A percentile compares a stretch with the other conserved stretches of the same genome.
Conservation (phyloP, 2,888 invertebrate genomes). For the Drosophila merina region DNA sequence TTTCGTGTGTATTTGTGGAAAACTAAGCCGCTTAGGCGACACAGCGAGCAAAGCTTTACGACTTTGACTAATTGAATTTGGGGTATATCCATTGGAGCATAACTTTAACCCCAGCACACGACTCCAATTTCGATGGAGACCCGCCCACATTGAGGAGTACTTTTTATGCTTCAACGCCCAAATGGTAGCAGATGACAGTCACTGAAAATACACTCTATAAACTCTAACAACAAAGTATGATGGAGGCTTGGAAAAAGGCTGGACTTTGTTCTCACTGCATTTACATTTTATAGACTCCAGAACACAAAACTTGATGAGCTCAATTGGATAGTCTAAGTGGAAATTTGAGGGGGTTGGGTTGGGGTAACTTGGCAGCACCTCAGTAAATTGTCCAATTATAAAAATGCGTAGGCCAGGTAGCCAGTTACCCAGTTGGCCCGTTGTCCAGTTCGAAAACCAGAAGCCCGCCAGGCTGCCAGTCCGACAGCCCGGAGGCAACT, state of each 20-base stretch:
- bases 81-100: constrained; percentile 38
- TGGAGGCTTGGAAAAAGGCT: neutral
- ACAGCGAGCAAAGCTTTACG: constrained; percentile 24
- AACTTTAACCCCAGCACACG: constrained; percentile 57
- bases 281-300: constrained; percentile 24
- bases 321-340: constrained; percentile 20
- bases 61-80: constrained; percentile 56
- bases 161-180: constrained; percentile 61
- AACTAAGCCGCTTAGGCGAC: constrained; percentile 61
- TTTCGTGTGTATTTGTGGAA: constrained; percentile 14
- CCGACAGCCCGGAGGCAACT: constrained; percentile 24
- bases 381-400: constrained; percentile 71
- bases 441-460: constrained; percentile 13
- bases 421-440: constrained; percentile 54
- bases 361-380: constrained; percentile 39
- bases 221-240: no score
- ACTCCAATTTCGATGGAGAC: constrained; percentile 42
- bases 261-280: neutral
- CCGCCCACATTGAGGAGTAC: constrained; percentile 17
- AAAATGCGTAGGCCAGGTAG: constrained; percentile 59
- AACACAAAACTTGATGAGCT: constrained; percentile 56
- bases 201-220: no score
- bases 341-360: constrained; percentile 4
- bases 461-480: constrained; percentile 11
- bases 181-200: constrained; percentile 46